phyloP scores from a whole-genome alignment of 2,888 invertebrate genomes.

The Drosophila lacicola region DNA sequence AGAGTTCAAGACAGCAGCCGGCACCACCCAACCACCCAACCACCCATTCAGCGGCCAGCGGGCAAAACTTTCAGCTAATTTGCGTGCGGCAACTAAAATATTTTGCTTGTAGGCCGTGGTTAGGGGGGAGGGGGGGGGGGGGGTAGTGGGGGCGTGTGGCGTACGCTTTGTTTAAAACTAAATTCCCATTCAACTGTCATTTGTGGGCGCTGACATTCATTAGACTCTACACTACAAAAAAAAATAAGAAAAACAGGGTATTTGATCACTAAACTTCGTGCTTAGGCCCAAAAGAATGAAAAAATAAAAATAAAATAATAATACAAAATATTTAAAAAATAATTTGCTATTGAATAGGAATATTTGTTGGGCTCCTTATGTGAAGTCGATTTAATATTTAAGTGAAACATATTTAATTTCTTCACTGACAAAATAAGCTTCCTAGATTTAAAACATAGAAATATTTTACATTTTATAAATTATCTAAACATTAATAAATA shows the following conservation, averaged over 20 bases:
- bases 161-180: constrained; percentile 63
- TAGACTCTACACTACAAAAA: constrained; percentile 17
- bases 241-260: not conserved
- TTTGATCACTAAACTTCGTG: too few relatives aligned
- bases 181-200: constrained; percentile 77
- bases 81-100: constrained; percentile 70
- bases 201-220: constrained; percentile 63
- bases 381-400: too few relatives aligned
- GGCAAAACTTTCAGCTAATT: constrained; percentile 73
- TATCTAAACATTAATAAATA: too few relatives aligned
- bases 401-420: too few relatives aligned
- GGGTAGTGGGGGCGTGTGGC: constrained; percentile 17
- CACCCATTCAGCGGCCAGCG: constrained; percentile 14
- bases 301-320: not conserved
- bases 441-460: too few relatives aligned
- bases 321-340: not conserved
- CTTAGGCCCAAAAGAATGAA: fast-evolving
- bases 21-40: not conserved
- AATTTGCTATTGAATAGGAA: not conserved
- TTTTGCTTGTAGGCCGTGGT: constrained; percentile 56
- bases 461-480: too few relatives aligned
- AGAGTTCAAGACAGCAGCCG: constrained; percentile 58
- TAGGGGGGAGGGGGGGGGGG: not conserved
- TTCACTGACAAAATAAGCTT: too few relatives aligned
- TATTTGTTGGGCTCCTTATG: too few relatives aligned